Base-by-base conservation (phyloP, 1,140 invertebrate genomes). In the Cataglyphis hispanica region DNA sequence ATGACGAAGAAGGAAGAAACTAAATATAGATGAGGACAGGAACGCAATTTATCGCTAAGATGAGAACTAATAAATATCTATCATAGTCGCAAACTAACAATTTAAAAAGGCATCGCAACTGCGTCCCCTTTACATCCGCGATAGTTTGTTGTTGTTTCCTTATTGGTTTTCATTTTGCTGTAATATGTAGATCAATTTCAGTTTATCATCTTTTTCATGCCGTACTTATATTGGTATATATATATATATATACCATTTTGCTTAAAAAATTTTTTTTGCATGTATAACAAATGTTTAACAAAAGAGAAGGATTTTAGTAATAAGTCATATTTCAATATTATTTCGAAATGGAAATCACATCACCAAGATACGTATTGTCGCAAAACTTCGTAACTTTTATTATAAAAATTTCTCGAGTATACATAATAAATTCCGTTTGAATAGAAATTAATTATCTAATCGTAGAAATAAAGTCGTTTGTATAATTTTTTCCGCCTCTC, bases 31-130 rank as follows among this genome's bases (percentile, higher is more conserved):
- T 72, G 66, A 31, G 27, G 25, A 58, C 19, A 43, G 25, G 19
- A 11, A 58, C 7, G 53, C 37, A 72, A 60, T 72, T 58, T 60
- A 81, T 11, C 7, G 53, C 53, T 72, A 43, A 60, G 78, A 72
- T 60, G 13, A 60, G 13, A 60, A 81, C 43, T 67, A 72, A 81
- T 72, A 58, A 81, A 58, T 60, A 81, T 70, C 53, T 72, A 81
- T 81, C 66, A 81, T 72, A 58, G 66, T 72, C 37, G 22, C 66
- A 5, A 72, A 31, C 22, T 58, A 46, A 25, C 31, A 19, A 81
- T 56, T 11, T 58, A 43, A 72, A 81, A 81, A 80, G 43, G 11
- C 11, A 53, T 22, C 31, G 25, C 66, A 81, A 72, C 66, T 81
- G 53, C 66, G 37, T 56, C 25, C 37, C 50, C 43, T 22, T 56